These are phyloP conservation scores for Cephus pulcher DNA, from an alignment of 2,888 invertebrate species.

Conservation along the genomic window DNA sequence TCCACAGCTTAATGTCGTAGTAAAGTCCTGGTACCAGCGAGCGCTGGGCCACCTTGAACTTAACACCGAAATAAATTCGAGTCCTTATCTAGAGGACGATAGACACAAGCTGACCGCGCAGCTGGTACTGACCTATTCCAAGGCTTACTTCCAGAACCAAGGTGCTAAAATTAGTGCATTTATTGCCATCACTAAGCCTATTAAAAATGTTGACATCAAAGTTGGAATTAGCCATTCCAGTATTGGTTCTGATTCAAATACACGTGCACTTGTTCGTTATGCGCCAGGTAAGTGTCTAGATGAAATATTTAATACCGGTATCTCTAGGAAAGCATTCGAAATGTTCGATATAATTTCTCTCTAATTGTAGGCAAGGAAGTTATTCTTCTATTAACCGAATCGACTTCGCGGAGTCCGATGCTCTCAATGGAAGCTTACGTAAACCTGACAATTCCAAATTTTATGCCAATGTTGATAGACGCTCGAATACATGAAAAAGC, in stretches of 20 bases:
- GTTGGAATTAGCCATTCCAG: conserved; percentile 69
- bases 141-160: conserved; percentile 70
- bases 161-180: conserved; percentile 74
- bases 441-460: conserved; percentile 80
- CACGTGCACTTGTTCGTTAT: conserved; percentile 69
- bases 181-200: conserved; percentile 74
- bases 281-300: conserved; percentile 66
- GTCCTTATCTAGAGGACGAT: conserved; percentile 70
- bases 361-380: conserved; percentile 69
- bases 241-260: conserved; percentile 70
- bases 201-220: conserved; percentile 76
- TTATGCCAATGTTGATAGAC: conserved; percentile 77
- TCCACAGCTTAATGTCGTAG: conserved; percentile 69
- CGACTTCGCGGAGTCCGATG: conserved; percentile 75
- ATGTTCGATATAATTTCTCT: neutral
- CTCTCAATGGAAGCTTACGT: conserved; percentile 77
- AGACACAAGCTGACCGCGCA: conserved; percentile 73
- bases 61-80: conserved; percentile 77
- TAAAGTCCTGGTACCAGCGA: conserved; percentile 69
- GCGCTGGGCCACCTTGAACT: conserved; percentile 79
- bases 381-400: conserved; percentile 70
- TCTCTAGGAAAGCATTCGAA: neutral
- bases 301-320: neutral
- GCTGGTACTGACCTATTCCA: conserved; percentile 72
- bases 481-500: conserved; percentile 77